Evolutionary conservation across 2,113 vertebrate genomes (phyloP), one percentile per base, ranked within the genome.

Genomic region (Urocynchramus pylzowi): DNA sequence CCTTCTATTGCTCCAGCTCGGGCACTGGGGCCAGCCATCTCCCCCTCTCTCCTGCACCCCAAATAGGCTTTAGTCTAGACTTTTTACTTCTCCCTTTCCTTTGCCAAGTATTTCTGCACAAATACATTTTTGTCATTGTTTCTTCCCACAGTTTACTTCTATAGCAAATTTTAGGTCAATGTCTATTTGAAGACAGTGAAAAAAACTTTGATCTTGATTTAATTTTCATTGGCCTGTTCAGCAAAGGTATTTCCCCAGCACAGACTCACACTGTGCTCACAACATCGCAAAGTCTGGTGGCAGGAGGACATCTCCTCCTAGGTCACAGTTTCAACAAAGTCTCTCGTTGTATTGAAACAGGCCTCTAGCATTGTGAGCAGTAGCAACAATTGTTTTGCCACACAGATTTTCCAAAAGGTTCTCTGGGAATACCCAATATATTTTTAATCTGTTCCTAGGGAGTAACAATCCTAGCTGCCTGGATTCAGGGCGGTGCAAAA

Each of bases 401-500:
- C 75, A 44, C 3, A 53, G 16, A 67, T 64, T 78, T 84, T 84
- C 47, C 10, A 31, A 74, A 86, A 41, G 1, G 2, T 45, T 77
- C 30, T 8, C 9, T 16, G 23, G 45, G 45, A 86, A 90, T 59
- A 39, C 1, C 44, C 8, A 41, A 28, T 6, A 39, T 23, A 60
- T 71, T 70, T 90, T 87, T 68, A 61, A 42, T 49, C 35, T 44
- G 3, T 53, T 87, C 44, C 30, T 9, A 42, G 16, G 11, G 14
- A 57, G 7, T 11, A 69, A 39, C 16, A 71, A 37, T 26, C 39
- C 39, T 52, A 10, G 11, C 10, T 74, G 37, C 23, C 44, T 71
- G 0, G 0, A 22, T 63, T 80, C 33, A 13, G 27, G 19, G 28
- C 2, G 0, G 7, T 44, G 54, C 13, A 31, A 56, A 71, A 44